Conservation (phyloP, 2,888 invertebrate species). For the Ptychoptera contaminata region DNA sequence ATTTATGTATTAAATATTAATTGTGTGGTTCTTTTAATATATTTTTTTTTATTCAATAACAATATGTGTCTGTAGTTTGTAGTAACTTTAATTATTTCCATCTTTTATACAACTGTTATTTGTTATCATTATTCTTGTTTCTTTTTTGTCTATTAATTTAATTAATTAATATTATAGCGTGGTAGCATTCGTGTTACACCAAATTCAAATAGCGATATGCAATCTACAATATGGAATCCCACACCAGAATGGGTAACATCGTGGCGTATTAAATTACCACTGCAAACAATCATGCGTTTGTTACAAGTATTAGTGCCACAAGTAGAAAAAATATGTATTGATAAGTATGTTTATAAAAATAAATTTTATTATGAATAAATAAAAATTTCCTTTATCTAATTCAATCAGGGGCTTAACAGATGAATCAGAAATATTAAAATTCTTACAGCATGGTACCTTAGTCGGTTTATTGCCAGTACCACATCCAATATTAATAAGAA, state of each 20-base stretch:
- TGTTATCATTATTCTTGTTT: neutral
- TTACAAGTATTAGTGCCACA: constrained; percentile 97
- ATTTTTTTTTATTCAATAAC: neutral
- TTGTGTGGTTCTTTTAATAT: neutral
- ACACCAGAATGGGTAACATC: constrained; percentile 88
- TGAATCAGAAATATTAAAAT: constrained; percentile 97
- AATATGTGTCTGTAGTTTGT: neutral
- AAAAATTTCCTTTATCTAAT: neutral
- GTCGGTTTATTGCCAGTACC: constrained; percentile 96
- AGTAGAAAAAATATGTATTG: constrained; percentile 99
- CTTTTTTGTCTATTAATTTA: constrained; percentile 10
- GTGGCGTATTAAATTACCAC: constrained; percentile 93
- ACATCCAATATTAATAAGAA: constrained; percentile 95
- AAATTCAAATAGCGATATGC: constrained; percentile 12
- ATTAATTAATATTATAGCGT: constrained; percentile 29
- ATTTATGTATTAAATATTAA: neutral
- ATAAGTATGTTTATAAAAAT: constrained; percentile 50
- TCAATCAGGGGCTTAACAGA: constrained; percentile 79
- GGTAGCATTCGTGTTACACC: constrained; percentile 43
- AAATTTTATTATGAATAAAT: neutral
- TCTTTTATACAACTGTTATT: neutral
- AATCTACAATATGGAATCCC: constrained; percentile 55
- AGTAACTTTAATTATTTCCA: neutral
- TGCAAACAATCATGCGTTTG: constrained; percentile 98
- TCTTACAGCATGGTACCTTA: constrained; percentile 94